Base-by-base conservation (phyloP, 2,113 vertebrate genomes). In the Hiodon alosoides region DNA sequence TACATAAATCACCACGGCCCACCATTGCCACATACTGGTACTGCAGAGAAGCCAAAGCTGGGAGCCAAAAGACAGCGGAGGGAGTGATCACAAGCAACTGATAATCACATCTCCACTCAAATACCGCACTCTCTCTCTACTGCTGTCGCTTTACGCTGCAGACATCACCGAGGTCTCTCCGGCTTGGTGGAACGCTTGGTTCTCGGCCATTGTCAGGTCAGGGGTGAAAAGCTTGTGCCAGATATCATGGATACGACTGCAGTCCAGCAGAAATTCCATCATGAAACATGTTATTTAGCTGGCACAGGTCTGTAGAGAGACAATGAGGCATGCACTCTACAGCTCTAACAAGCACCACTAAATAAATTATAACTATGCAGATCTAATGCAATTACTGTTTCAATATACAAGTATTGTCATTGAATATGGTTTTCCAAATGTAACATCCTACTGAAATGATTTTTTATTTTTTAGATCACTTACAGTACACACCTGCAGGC, bases 281-380 rank as follows among this genome's bases (percentile, higher is more conserved):
- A 87, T 84, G 84, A 83, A 85, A 84, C 78, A 60, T 74, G 82
- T 77, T 83, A 85, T 86, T 84, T 83, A 79, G 80, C 84, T 79
- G 54, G 79, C 66, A 72, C 77, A 82, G 77, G 85, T 87, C 86
- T 84, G 86, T 84, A 83, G 79, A 78, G 81, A 82, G 85, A 86
- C 82, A 87, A 86, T 83, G 70, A 14, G 17, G 3, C 0, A 4
- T 1, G 5, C 14, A 59, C 60, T 31, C 8, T 31, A 17, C 5
- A 65, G 62, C 62, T n/a, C 3, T 61, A 61, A 14, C 60, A 4
- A 14, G 13, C 31, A 2, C n/a, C n/a, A 14, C 3, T 17, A 2
- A 31, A 17, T 1, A 64, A 4, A 17, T 64, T 31, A 64, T n/a
- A 31, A 7, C n/a, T 4, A 17, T 31, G 16, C 3, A 10, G 5